Percentiles rank a stretch among this genome's conserved stretches.
Evolutionary conservation across 2,113 vertebrate species (phyloP).

Genomic region (Gavia stellata): DNA sequence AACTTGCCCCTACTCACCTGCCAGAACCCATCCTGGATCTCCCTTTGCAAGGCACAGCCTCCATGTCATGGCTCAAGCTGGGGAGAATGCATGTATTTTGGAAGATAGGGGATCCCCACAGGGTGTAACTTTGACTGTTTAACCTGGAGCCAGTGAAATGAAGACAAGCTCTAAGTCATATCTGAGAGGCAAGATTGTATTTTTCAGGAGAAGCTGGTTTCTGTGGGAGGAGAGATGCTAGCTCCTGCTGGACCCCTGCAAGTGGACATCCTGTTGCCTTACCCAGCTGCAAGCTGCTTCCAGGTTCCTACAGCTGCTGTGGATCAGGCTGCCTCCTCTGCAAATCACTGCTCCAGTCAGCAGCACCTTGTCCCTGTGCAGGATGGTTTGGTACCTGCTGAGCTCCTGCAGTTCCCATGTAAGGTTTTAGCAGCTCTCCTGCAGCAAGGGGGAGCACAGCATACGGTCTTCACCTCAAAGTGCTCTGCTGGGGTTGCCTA

Average conservation of each 20-base stretch:
- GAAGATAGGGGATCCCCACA: rapidly evolving
- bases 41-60: not conserved
- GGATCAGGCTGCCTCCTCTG: not conserved
- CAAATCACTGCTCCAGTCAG: not conserved
- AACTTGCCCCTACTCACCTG: not conserved
- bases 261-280: not conserved
- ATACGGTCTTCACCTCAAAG: too few species aligned
- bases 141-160: not conserved
- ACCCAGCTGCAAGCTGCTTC: not conserved
- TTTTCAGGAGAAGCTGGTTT: not conserved
- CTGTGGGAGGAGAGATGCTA: not conserved
- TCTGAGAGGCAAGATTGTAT: not conserved
- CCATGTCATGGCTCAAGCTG: not conserved
- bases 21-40: not conserved
- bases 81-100: rapidly evolving
- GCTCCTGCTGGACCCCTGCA: not conserved
- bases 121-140: not conserved
- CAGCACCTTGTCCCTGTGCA: not conserved
- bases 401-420: not conserved
- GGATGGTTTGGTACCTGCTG: not conserved
- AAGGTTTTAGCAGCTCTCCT: not conserved
- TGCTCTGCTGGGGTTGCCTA: not conserved
- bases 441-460: rapidly evolving
- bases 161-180: not conserved
- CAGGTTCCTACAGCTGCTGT: not conserved